Evolutionary conservation across 2,113 vertebrate genomes (phyloP).

Genomic region (Upupa epops): DNA sequence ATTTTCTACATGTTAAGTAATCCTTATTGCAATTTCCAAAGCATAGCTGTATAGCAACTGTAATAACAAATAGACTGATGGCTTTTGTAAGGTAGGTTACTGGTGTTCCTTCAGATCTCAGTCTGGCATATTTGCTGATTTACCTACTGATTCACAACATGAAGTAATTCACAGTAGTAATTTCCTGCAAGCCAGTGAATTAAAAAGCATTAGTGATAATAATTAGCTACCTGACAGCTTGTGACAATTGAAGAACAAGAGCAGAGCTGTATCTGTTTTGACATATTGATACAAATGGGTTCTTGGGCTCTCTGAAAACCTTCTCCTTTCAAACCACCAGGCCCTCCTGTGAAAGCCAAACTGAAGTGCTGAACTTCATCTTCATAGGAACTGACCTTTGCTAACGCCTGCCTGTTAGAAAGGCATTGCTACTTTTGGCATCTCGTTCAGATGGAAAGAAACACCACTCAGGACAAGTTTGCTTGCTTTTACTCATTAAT

Average conservation of each 20-base stretch:
- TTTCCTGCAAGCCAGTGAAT: not conserved
- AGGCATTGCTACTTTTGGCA: not conserved
- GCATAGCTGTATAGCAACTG: not conserved
- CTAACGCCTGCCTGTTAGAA: not conserved
- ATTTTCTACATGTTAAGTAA: not conserved
- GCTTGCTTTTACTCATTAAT: constrained; percentile 14
- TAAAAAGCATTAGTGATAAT: not conserved
- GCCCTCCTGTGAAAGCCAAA: not conserved
- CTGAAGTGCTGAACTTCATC: not conserved
- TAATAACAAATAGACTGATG: not conserved
- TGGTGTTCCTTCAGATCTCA: not conserved
- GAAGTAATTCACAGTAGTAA: not conserved
- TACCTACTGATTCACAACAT: not conserved
- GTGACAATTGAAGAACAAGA: not conserved
- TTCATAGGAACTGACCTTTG: not conserved
- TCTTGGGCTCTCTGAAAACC: not conserved
- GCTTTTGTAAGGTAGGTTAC: not conserved
- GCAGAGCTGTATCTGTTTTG: not conserved
- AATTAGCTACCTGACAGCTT: not conserved
- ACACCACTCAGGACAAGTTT: not conserved
- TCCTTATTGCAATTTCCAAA: not conserved
- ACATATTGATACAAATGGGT: not conserved
- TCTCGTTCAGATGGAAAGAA: not conserved
- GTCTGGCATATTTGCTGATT: not conserved
- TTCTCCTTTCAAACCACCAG: not conserved